phyloP scores from a whole-genome alignment of 2,113 vertebrate genomes.

The Petromus typicus region DNA sequence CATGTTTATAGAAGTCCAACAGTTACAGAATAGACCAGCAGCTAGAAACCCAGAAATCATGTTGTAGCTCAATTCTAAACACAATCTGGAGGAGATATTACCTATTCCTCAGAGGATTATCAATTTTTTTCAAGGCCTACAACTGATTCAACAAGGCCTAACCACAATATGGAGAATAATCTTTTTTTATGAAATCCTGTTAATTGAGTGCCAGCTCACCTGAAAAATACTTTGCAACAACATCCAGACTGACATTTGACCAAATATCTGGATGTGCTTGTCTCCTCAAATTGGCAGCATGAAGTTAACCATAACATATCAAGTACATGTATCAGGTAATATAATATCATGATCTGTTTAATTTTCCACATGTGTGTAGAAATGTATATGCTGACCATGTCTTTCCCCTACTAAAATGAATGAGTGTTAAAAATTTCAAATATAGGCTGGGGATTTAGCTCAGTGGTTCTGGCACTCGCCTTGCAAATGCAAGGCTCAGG shows the following conservation, averaged over 20 bases:
- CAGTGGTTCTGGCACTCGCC: too few species aligned
- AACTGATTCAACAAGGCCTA: not conserved
- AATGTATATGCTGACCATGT: not conserved
- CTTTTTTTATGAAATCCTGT: not conserved
- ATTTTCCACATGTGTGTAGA: not conserved
- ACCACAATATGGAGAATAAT: not conserved
- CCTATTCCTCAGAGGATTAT: not conserved
- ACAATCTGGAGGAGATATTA: not conserved
- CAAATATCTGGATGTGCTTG: not conserved
- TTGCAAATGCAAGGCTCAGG: too few species aligned
- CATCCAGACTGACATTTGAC: not conserved
- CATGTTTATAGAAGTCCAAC: not conserved
- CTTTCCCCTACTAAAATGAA: not conserved
- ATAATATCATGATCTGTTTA: not conserved
- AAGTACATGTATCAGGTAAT: not conserved
- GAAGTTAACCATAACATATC: conserved; percentile 11
- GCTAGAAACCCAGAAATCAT: not conserved
- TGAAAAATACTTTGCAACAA: not conserved
- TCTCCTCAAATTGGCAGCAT: not conserved
- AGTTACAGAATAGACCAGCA: not conserved
- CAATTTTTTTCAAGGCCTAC: not conserved
- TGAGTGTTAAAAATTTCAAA: not conserved
- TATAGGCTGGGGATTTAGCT: too few species aligned
- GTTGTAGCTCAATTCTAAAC: not conserved
- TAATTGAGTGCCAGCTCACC: not conserved